phyloP scores from a whole-genome alignment of 2,888 invertebrate genomes.

The Gnatocerus cornutus region DNA sequence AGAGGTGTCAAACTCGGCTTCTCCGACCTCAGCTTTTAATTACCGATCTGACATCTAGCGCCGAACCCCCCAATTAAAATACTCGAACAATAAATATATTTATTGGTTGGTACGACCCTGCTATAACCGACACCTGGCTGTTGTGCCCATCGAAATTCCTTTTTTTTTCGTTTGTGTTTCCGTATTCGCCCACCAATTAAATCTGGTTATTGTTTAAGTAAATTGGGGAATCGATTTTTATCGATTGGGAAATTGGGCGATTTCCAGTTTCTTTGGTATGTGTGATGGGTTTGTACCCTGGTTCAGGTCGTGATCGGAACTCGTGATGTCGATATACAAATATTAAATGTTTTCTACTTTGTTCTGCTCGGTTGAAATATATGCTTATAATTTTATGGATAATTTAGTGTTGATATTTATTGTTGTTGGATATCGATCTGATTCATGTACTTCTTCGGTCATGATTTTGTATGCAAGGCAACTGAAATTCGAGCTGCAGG shows the following conservation, averaged over 20 bases:
- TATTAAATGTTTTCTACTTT: slow-evolving; percentile 70
- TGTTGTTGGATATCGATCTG: slow-evolving; percentile 62
- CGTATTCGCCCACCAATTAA: slow-evolving; percentile 23
- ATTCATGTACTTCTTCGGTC: slow-evolving; percentile 60
- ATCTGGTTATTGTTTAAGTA: slow-evolving; percentile 23
- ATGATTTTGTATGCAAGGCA: slow-evolving; percentile 54
- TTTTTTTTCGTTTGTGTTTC: slow-evolving; percentile 6
- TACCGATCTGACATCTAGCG: slow-evolving; percentile 70
- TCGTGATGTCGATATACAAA: slow-evolving; percentile 71
- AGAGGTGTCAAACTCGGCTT: slow-evolving; percentile 71
- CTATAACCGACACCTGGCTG: slow-evolving; percentile 36
- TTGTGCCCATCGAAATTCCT: slow-evolving; percentile 9
- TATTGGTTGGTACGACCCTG: slow-evolving; percentile 39
- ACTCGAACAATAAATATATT: slow-evolving; percentile 67
- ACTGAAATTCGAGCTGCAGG: slow-evolving; percentile 30
- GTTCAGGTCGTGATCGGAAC: slow-evolving; percentile 62
- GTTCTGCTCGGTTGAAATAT: slow-evolving; percentile 67
- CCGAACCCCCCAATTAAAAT: slow-evolving; percentile 70
- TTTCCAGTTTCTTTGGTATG: slow-evolving; percentile 16
- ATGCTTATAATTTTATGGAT: slow-evolving; percentile 69
- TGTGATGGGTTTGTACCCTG: slow-evolving; percentile 54
- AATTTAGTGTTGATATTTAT: slow-evolving; percentile 68
- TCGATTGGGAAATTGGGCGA: slow-evolving; percentile 13
- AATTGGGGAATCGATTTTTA: slow-evolving; percentile 16
- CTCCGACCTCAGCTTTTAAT: slow-evolving; percentile 70